Evolutionary conservation across 2,888 invertebrate genomes (phyloP).

Genomic region (Cynaeus angustus): DNA sequence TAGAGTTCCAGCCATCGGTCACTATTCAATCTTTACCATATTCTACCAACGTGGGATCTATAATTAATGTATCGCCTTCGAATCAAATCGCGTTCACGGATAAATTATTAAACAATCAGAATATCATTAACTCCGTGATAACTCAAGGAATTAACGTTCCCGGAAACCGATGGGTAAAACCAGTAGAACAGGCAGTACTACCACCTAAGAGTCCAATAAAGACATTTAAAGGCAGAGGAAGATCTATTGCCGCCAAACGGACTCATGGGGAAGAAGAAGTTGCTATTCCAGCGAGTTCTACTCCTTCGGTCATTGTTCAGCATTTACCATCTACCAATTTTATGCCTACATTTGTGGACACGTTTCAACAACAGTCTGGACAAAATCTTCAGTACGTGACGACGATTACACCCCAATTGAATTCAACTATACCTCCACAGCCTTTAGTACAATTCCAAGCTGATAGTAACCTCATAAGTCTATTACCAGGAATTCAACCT

Average conservation of each 20-base stretch:
- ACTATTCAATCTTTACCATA: conserved; percentile 66
- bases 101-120: conserved; percentile 48
- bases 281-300: conserved; percentile 50
- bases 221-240: conserved; percentile 57
- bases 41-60: conserved; percentile 60
- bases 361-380: conserved; percentile 79
- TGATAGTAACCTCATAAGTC: conserved; percentile 68
- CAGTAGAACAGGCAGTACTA: conserved; percentile 57
- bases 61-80: conserved; percentile 64
- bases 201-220: conserved; percentile 60
- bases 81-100: conserved; percentile 59
- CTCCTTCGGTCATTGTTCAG: conserved; percentile 81
- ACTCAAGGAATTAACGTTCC: conserved; percentile 58
- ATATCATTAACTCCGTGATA: conserved; percentile 58
- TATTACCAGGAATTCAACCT: conserved; percentile 67
- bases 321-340: conserved; percentile 73
- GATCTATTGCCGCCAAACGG: conserved; percentile 59
- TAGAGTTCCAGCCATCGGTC: conserved; percentile 64
- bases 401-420: conserved; percentile 77
- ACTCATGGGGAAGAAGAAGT: conserved; percentile 45
- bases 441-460: conserved; percentile 73
- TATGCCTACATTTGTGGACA: conserved; percentile 79
- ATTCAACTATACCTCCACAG: conserved; percentile 61
- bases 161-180: conserved; percentile 64
- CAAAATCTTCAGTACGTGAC: conserved; percentile 86